These are phyloP conservation scores for Tetrax tetrax DNA, from an alignment of 2,113 vertebrate genomes.

Conservation along the genomic window DNA sequence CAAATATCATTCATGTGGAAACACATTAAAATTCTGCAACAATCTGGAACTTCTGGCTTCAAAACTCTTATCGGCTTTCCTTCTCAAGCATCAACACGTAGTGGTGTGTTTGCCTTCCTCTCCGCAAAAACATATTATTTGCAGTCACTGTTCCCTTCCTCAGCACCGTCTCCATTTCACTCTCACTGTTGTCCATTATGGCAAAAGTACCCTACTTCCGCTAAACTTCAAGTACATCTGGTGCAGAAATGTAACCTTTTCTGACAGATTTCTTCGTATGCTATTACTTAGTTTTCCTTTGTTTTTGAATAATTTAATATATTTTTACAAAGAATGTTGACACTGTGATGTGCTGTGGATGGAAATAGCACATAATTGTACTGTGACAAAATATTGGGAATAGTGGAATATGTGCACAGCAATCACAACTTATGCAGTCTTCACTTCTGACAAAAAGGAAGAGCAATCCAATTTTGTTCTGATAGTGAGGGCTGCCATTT, in stretches of 20 bases:
- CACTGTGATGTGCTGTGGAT: too few species aligned
- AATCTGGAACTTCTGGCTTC: background rate
- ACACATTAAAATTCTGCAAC: background rate
- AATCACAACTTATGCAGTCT: background rate
- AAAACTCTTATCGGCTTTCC: background rate
- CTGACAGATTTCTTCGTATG: background rate
- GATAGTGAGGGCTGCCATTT: accelerated
- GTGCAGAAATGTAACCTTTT: background rate
- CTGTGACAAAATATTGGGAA: background rate
- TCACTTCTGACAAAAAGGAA: background rate
- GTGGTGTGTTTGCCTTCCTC: background rate
- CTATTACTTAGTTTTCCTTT: background rate
- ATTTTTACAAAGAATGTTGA: background rate
- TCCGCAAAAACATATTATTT: accelerated
- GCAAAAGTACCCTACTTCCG: background rate
- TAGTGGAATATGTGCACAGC: background rate
- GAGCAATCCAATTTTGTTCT: background rate
- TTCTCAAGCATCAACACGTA: background rate
- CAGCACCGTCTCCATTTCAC: background rate
- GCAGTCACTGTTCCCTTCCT: background rate
- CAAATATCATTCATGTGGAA: background rate
- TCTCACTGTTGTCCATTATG: background rate
- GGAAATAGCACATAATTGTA: background rate
- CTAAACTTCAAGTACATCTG: background rate
- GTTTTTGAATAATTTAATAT: background rate